Base-by-base conservation (phyloP, 2,113 vertebrate genomes). In the Python bivittatus region DNA sequence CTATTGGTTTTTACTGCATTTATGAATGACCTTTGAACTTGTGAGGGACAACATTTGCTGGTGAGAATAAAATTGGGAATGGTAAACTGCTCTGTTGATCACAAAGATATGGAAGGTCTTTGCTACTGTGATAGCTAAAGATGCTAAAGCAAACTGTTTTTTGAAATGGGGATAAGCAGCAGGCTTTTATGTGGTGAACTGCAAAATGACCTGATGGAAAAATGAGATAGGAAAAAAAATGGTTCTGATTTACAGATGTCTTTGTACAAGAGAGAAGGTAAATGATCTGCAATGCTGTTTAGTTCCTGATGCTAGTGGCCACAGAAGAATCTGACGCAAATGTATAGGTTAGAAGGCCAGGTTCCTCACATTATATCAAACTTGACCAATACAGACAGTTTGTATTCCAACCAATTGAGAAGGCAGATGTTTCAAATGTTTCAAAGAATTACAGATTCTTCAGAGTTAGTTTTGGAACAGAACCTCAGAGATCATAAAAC, bases 1-100 rank as follows among this genome's bases (percentile, higher is more conserved):
- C 53, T 79, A 88, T 88, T 83, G 64, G 60, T 93, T 91, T 93
- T 88, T 27, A 52, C 29, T 38, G 52, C 48, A 79, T 13, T 58
- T 61, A n/a, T 90, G 56, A 68, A 87, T 92, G 86, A 57, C 44
- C 6, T 92, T 57, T 83, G 92, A 91, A n/a, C 1, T 20, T 27
- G 4, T 23, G 0, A 2, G 44, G 86, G 64, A 25, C 54, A 72
- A 11, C 68, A 91, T 56, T 15, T 79, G 44, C 52, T 85, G 79
- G 12, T 79, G 54, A 84, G 0, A 0, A n/a, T 42, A 57, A 90
- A 88, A 92, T 52, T 79, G 42, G 42, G 89, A 79, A 29, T 17
- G 60, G 91, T 91, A 53, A 88, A 29, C 25, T 79, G 33, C 25
- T 61, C 79, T 92, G 93, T 3, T 68, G 25, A 56, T 89, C 11